Percentiles rank a stretch among this genome's conserved stretches.
phyloP scores from a whole-genome alignment of 2,113 vertebrate species.

The Stictonetta naevosa region DNA sequence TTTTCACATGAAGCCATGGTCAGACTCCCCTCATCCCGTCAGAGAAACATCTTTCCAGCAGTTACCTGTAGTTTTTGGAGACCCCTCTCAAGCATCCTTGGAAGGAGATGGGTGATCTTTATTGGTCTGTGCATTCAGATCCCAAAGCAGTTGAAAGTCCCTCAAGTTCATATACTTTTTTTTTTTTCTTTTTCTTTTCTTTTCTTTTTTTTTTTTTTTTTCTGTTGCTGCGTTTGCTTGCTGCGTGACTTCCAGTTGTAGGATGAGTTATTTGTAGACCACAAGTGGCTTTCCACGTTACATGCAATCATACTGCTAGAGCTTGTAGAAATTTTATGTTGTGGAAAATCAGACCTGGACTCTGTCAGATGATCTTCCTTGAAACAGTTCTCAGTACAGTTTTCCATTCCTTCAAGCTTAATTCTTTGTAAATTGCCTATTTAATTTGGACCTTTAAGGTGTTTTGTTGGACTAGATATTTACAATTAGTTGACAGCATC shows the following conservation, averaged over 20 bases:
- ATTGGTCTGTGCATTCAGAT: not conserved
- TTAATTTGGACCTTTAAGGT: not conserved
- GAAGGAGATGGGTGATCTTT: not conserved
- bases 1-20: not conserved
- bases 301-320: not conserved
- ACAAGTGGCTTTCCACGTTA: not conserved
- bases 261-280: not conserved
- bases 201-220: not conserved
- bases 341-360: not conserved
- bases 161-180: not conserved
- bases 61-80: not conserved
- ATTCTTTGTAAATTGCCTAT: not conserved
- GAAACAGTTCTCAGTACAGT: not conserved
- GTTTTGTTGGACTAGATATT: not conserved
- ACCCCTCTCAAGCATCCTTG: not conserved
- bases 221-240: not conserved
- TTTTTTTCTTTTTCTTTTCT: not conserved
- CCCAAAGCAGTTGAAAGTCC: not conserved
- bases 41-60: not conserved
- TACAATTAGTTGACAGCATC: not conserved
- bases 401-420: not conserved
- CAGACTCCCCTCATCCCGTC: not conserved
- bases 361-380: not conserved
- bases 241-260: not conserved
- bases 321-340: not conserved